Evolutionary conservation across 2,797 vertebrate genomes (phyloP).

Genomic region (Emys orbicularis): DNA sequence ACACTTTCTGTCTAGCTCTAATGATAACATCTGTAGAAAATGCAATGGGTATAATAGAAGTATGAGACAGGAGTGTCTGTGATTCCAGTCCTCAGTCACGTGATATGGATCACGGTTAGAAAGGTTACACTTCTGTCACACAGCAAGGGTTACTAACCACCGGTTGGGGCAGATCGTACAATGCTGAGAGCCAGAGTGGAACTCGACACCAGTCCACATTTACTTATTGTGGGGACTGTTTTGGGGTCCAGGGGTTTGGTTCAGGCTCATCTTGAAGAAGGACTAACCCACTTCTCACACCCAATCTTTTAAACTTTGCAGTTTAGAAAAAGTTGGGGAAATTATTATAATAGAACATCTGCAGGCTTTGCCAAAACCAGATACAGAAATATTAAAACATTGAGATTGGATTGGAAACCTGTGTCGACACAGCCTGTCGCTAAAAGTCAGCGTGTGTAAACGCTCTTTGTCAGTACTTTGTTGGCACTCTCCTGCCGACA

Average conservation of each 20-base stretch:
- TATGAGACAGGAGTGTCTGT: fast-evolving
- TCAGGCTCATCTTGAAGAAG: not conserved
- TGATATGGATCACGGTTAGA: not conserved
- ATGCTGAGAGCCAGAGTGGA: not conserved
- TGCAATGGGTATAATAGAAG: fast-evolving
- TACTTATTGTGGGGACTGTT: not conserved
- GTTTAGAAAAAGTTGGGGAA: not conserved
- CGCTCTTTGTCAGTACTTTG: too few relatives aligned
- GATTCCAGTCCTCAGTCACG: not conserved
- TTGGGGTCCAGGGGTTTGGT: not conserved
- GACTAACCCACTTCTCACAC: not conserved
- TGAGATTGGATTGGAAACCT: not conserved
- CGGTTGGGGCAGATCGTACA: not conserved
- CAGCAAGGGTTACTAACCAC: not conserved
- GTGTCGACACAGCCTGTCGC: too few relatives aligned
- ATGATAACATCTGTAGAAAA: not conserved
- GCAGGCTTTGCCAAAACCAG: not conserved
- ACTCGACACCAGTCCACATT: not conserved
- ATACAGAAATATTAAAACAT: not conserved
- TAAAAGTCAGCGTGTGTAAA: too few relatives aligned
- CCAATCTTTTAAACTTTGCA: not conserved
- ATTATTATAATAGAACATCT: too few relatives aligned
- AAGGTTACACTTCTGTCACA: not conserved
- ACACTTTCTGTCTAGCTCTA: not conserved
- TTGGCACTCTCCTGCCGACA: too few relatives aligned